These are phyloP conservation scores for Anolis carolinensis DNA, from an alignment of 2,113 vertebrate genomes.

Conservation along the genomic window DNA sequence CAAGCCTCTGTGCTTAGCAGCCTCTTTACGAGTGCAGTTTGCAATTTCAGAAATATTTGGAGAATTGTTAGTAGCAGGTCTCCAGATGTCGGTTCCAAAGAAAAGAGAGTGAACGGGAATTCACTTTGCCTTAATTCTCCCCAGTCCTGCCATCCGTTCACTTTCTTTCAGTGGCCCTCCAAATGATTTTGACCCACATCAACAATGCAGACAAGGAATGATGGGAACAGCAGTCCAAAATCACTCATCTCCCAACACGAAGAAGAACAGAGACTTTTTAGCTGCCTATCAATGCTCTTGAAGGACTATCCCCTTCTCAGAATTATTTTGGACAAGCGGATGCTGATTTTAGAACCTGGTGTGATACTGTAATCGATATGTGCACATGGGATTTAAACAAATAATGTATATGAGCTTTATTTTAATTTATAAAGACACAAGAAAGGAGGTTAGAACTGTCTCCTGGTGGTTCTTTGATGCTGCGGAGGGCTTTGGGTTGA, in stretches of 20 bases:
- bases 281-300: background rate
- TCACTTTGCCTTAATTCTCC: background rate
- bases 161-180: background rate
- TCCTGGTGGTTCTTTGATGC: background rate
- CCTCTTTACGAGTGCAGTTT: background rate
- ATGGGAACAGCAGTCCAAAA: background rate
- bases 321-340: background rate
- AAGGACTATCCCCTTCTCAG: background rate
- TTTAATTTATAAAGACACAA: conserved; percentile 13
- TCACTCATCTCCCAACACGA: no score
- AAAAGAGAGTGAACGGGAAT: background rate
- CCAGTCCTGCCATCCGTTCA: background rate
- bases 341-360: background rate
- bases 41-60: background rate
- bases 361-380: background rate
- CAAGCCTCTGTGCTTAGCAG: background rate
- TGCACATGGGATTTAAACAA: background rate
- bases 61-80: background rate
- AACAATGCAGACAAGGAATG: background rate
- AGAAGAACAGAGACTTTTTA: background rate
- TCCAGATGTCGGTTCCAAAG: background rate
- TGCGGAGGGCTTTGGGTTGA: background rate
- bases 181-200: background rate
- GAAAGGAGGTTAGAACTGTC: background rate
- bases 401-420: background rate